Evolutionary conservation across 1,140 invertebrate species (phyloP).

Genomic region (Palaemon carinicauda): DNA sequence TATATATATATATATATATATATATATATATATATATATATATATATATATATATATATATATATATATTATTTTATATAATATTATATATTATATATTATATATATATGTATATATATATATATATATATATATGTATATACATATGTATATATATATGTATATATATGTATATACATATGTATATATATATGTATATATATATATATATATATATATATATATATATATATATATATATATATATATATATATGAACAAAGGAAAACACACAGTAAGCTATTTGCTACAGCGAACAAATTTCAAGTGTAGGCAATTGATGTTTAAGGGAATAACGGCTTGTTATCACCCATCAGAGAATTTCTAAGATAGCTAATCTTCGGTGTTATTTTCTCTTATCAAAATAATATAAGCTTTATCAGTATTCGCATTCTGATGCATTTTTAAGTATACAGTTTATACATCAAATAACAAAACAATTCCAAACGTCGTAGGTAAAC

Average conservation of each 20-base stretch:
- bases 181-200: background rate
- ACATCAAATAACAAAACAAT: too few relatives aligned
- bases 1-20: background rate
- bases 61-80: background rate
- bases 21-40: background rate
- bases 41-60: background rate
- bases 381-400: too few relatives aligned
- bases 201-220: background rate
- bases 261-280: too few relatives aligned
- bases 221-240: background rate
- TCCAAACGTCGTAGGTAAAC: too few relatives aligned
- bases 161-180: background rate
- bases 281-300: too few relatives aligned
- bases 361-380: too few relatives aligned
- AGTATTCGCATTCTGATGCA: too few relatives aligned
- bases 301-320: too few relatives aligned
- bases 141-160: background rate
- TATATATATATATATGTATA: background rate
- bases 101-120: background rate
- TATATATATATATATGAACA: conserved; percentile 4
- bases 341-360: too few relatives aligned
- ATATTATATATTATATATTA: background rate
- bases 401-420: too few relatives aligned
- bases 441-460: too few relatives aligned
- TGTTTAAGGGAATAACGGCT: too few relatives aligned